Base-by-base conservation (phyloP, 2,113 vertebrate species). In the Coregonus clupeaformis region DNA sequence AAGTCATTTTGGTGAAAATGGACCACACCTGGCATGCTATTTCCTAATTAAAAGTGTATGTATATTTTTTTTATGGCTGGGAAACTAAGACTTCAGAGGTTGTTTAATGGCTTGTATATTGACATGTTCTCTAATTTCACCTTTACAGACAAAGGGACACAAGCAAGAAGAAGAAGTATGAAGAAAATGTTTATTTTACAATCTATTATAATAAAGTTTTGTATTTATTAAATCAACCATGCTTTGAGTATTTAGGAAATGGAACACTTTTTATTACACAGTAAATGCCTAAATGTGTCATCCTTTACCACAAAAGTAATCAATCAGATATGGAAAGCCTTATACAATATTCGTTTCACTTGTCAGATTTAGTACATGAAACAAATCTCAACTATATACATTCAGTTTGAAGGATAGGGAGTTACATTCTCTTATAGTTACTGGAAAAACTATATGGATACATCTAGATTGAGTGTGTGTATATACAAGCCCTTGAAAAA, bases 171-270 rank as follows among this genome's bases (percentile, higher is more conserved):
- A 4, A n/a, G n/a, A n/a, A 60, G n/a, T 60, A 3, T 68, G 12
- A 25, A 74, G 27, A 62, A 7, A 25, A 66, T 42, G 9, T 42
- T 69, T 5, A 42, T 42, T 42, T 42, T 42, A 42, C 13, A 55
- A 20, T n/a, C 18, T 60, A 22, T 60, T 60, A 22, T 60, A 22
- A n/a, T 52, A 1, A 84, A 81, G 75, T 77, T 42, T 42, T 12
- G 0, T 70, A n/a, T 59, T 22, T n/a, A 60, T 60, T 24, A 60
- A 42, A 22, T 22, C 57, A 22, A 16, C 13, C 13, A 20, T 5
- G 52, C 45, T 13, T 47, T 47, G 3, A 13, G 13, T 5, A 20
- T 60, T 22, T 6, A 60, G n/a, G 36, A 42, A 42, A 42, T 42
- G 9, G 6, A 14, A 60, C 18, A 60, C 12, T 45, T 68, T 7